A percentile compares a stretch with the other conserved stretches of the same genome.
Evolutionary conservation across 30 jellyfish, hydroid and myxozoan genomes (phyloP).

Genomic region (Aurelia coerulea): DNA sequence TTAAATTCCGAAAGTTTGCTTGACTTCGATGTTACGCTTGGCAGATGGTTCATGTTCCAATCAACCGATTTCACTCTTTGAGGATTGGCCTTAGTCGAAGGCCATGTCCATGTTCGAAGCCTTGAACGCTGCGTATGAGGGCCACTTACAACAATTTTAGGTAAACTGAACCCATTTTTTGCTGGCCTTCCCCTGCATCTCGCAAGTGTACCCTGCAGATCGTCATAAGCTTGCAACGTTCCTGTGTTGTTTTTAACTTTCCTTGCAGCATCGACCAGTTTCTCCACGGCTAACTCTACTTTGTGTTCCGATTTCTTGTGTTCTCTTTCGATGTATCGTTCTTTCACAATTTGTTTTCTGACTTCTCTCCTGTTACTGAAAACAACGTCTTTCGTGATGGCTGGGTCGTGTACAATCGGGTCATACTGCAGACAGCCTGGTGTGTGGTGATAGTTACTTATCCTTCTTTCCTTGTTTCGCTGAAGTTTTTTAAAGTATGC

Average conservation of each 20-base stretch:
- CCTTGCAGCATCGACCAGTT: background rate
- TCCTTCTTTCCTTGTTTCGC: slow-evolving; percentile 11
- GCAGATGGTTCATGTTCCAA: too few species aligned
- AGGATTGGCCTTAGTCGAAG: too few species aligned
- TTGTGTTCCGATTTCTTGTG: background rate
- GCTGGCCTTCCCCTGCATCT: too few species aligned
- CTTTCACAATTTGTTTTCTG: slow-evolving; percentile 2
- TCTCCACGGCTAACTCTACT: background rate
- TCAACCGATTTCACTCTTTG: too few species aligned
- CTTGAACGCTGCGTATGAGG: slow-evolving; percentile 11
- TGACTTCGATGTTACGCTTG: too few species aligned
- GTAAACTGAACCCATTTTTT: too few species aligned
- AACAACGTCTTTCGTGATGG: background rate
- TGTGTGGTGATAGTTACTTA: background rate
- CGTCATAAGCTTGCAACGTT: background rate
- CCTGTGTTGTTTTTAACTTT: background rate
- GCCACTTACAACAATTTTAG: background rate
- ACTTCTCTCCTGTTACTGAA: slow-evolving; percentile 9
- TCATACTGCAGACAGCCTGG: background rate
- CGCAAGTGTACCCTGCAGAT: too few species aligned
- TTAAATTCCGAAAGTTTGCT: too few species aligned
- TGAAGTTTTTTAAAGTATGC: slow-evolving; percentile 21
- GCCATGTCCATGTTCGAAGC: too few species aligned
- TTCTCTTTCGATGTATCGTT: background rate
- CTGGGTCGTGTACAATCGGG: slow-evolving; percentile 22